phyloP scores from a whole-genome alignment of 2,797 vertebrate genomes.

The Poeciliopsis turneri region DNA sequence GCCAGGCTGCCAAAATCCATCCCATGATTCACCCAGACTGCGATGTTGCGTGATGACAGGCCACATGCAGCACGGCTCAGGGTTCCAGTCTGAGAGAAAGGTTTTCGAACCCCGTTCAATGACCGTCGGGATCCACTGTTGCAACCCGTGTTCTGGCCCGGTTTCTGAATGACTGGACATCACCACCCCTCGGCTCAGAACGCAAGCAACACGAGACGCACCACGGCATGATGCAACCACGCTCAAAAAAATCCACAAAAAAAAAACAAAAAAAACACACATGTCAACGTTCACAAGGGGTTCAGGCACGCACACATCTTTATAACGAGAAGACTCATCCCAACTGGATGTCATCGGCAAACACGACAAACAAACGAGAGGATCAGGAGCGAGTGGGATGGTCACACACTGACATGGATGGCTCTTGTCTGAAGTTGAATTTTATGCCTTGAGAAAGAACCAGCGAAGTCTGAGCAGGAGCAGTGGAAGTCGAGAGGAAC shows the following conservation, averaged over 20 bases:
- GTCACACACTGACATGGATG: conserved; percentile 33
- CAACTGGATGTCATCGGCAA: conserved; percentile 51
- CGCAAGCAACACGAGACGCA: conserved; percentile 49
- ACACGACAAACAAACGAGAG: conserved; percentile 33
- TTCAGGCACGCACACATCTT: conserved; percentile 40
- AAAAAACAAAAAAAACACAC: conserved; percentile 44
- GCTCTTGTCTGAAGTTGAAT: conserved; percentile 23
- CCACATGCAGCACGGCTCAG: conserved; percentile 68
- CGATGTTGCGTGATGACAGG: conserved; percentile 50
- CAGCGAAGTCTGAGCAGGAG: not conserved
- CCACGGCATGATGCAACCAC: conserved; percentile 66
- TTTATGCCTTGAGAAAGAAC: not conserved
- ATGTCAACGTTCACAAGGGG: conserved; percentile 34
- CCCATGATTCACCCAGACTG: conserved; percentile 52
- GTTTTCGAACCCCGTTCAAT: conserved; percentile 13
- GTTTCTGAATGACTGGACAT: conserved; percentile 21
- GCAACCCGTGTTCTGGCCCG: conserved; percentile 5
- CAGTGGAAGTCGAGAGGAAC: not conserved
- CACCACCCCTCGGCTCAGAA: not conserved
- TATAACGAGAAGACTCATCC: conserved; percentile 49
- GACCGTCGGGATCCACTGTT: conserved; percentile 26
- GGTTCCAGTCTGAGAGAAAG: conserved; percentile 58
- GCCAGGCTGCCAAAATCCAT: conserved; percentile 22
- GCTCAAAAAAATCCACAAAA: conserved; percentile 37
- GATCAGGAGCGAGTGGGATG: conserved; percentile 36